A percentile compares a stretch with the other conserved stretches of the same genome.
phyloP scores from a whole-genome alignment of 2,888 invertebrate species.

The Chloromyia formosa region DNA sequence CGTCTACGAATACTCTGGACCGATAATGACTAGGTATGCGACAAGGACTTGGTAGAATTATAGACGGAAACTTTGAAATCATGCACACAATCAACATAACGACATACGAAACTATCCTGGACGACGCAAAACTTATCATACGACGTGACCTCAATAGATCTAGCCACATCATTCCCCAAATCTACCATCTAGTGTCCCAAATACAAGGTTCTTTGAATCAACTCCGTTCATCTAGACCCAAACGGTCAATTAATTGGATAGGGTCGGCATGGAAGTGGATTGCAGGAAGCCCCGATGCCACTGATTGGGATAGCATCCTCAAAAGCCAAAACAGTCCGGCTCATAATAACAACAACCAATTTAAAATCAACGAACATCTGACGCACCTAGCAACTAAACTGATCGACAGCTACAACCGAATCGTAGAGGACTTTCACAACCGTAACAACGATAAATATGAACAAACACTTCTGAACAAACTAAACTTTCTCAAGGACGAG shows the following conservation, averaged over 20 bases:
- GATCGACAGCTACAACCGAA: constrained; percentile 4
- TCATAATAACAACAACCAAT: constrained; percentile 23
- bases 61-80: too few species aligned
- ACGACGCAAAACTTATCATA: not conserved
- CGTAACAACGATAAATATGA: not conserved
- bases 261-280: constrained; percentile 32
- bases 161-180: not conserved
- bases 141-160: not conserved
- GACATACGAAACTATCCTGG: not conserved
- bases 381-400: not conserved
- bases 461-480: not conserved
- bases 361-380: constrained; percentile 24
- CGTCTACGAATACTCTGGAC: not conserved
- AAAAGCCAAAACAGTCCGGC: constrained; percentile 27
- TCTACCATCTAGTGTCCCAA: not conserved
- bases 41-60: not conserved
- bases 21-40: not conserved
- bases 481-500: not conserved
- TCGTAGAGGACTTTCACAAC: not conserved
- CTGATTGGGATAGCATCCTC: constrained; percentile 22
- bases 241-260: not conserved
- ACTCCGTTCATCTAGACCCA: not conserved
- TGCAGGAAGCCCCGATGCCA: constrained; percentile 28
- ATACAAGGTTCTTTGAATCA: not conserved
- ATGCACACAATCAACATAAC: not conserved